Evolutionary conservation across 1,140 invertebrate species (phyloP).

Genomic region (Brachionus calyciflorus): DNA sequence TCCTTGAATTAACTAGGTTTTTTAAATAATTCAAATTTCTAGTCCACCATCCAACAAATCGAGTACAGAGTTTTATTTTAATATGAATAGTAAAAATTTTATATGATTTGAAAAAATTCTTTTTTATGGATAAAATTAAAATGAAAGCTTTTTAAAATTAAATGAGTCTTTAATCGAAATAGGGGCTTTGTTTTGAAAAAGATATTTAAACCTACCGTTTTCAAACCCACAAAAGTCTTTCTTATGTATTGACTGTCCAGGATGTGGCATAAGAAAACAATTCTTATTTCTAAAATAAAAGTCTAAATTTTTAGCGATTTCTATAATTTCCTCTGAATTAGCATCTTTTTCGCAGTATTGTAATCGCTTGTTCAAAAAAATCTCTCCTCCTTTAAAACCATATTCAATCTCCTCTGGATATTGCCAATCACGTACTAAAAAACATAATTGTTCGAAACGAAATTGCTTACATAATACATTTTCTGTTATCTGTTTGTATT

Average conservation of each 20-base stretch:
- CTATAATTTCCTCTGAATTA: constrained; percentile 56
- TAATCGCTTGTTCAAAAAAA: constrained; percentile 78
- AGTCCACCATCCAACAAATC: too few species aligned
- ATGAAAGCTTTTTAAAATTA: too few species aligned
- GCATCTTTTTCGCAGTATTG: constrained; percentile 64
- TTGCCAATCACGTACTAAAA: constrained; percentile 95
- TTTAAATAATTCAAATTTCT: too few species aligned
- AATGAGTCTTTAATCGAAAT: too few species aligned
- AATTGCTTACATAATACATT: constrained; percentile 35
- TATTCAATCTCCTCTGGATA: constrained; percentile 94
- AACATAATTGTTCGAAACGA: constrained; percentile 74
- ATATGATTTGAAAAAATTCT: too few species aligned
- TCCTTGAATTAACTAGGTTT: too few species aligned
- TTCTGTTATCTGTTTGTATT: constrained; percentile 26
- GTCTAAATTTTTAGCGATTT: constrained; percentile 87
- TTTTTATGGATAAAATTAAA: too few species aligned
- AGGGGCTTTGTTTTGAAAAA: too few species aligned
- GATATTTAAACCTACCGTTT: not conserved
- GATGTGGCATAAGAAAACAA: constrained; percentile 96
- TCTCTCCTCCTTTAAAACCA: constrained; percentile 80
- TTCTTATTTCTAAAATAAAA: constrained; percentile 68
- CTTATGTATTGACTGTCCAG: constrained; percentile 64
- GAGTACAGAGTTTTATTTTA: too few species aligned
- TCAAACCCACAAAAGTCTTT: not conserved
- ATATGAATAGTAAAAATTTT: too few species aligned